Conservation (phyloP, 2,797 vertebrate genomes). For the Pseudochirops corinnae region DNA sequence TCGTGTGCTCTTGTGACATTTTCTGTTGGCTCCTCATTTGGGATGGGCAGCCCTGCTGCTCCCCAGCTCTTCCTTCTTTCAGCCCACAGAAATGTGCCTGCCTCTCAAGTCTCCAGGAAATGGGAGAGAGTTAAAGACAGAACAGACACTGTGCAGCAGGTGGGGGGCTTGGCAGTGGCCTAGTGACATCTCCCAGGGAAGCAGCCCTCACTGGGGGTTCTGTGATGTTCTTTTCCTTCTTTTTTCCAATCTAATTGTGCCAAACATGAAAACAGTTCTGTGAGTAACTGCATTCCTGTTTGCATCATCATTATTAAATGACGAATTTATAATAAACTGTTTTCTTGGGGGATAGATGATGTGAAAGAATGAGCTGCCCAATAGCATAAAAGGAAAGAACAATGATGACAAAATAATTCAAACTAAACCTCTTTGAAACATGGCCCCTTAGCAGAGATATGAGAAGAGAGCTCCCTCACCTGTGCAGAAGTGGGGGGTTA, state of each 20-base stretch:
- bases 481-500: not conserved
- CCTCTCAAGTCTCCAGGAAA: not conserved
- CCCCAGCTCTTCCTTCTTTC: not conserved
- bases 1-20: not conserved
- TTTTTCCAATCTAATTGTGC: not conserved
- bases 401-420: not conserved
- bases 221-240: not conserved
- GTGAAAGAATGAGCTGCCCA: not conserved
- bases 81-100: not conserved
- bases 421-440: not conserved
- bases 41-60: not conserved
- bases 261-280: not conserved
- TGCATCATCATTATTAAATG: not conserved
- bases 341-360: not conserved
- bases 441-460: not conserved
- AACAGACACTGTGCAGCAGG: no score
- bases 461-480: not conserved
- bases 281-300: not conserved
- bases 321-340: not conserved
- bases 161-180: not conserved
- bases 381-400: not conserved
- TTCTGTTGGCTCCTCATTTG: not conserved
- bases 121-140: not conserved
- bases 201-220: not conserved
- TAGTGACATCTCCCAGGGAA: not conserved